Evolutionary conservation across 1,140 invertebrate species (phyloP), one percentile per base, ranked within the genome.

Genomic region (Cylas formicarius): DNA sequence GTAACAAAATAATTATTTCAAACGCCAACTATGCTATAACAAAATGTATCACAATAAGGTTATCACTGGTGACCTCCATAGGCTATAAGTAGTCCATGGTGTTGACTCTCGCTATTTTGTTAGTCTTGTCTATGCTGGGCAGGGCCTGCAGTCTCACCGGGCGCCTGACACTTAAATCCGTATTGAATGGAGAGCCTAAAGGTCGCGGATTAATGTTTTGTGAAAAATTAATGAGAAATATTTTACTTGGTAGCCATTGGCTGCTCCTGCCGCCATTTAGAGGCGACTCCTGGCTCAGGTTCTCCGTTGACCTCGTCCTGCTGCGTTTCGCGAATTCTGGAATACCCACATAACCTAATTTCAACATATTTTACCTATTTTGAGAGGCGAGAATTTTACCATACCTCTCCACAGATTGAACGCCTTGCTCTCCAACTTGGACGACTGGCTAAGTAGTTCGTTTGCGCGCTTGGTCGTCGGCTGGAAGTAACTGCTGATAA

Each of bases 401-500:
- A 44, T 66, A 70, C 67, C 70, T 65, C 63, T 62, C 69, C 68
- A 75, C 50, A 67, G 72, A 62, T 67, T 71, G 47, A 72, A 66
- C 16, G 69, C 67, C 54, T 65, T 63, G 31, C 65, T 56, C 50
- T 72, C 65, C 49, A 73, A 63, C 52, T 69, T 66, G 7, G 69
- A 68, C 24, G 60, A 62, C 49, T 67, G 58, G 53, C 69, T 69
- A 40, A 70, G 70, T 8, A 82, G 58, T 57, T 81, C 74, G 8
- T 71, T 70, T 10, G 78, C 74, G 53, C 80, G 54, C 62, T 73
- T 77, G 3, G 39, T 52, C 7, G 57, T 34, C 2, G 79, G 78
- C 60, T 80, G 79, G 57, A 86, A 84, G 61, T 85, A 86, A 52
- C 72, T 80, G 2, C 73, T 74, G n/a, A 79, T 76, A 23, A 82